Percentiles rank a stretch among this genome's conserved stretches.
These are phyloP conservation scores for Cheilosia vulpina DNA, from an alignment of 2,888 invertebrate genomes.

Conservation along the genomic window DNA sequence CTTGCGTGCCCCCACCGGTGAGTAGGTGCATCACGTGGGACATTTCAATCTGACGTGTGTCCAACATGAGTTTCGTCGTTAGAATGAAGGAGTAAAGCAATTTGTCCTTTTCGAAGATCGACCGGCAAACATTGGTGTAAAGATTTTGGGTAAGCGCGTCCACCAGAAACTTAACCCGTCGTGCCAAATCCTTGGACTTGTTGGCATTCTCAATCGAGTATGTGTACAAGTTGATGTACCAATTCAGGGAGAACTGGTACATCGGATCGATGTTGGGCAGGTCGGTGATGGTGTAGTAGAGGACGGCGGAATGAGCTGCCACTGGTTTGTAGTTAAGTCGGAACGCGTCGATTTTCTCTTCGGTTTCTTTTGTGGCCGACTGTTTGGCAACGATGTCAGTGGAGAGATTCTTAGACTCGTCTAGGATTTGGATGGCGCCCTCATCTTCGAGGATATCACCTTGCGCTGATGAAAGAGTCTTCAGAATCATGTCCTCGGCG, in stretches of 20 bases:
- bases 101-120: conserved; percentile 95
- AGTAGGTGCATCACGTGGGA: conserved; percentile 91
- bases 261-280: conserved; percentile 95
- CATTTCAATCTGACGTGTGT: conserved; percentile 85
- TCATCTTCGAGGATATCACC: conserved; percentile 97
- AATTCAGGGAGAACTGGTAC: conserved; percentile 97
- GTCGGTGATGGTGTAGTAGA: conserved; percentile 95
- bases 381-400: conserved; percentile 94
- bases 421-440: conserved; percentile 93
- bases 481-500: conserved; percentile 94
- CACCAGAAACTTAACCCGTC: conserved; percentile 91
- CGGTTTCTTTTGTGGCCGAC: conserved; percentile 91
- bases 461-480: conserved; percentile 91
- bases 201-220: conserved; percentile 83
- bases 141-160: conserved; percentile 92
- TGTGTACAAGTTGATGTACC: conserved; percentile 91
- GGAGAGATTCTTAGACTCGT: conserved; percentile 92
- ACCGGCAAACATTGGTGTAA: conserved; percentile 94
- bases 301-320: conserved; percentile 92
- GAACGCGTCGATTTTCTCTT: conserved; percentile 92
- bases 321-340: conserved; percentile 93
- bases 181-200: conserved; percentile 87
- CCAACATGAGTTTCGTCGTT: conserved; percentile 88
- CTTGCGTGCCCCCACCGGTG: conserved; percentile 84
- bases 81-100: conserved; percentile 92